phyloP scores from a whole-genome alignment of 2,113 vertebrate genomes.

The Phocoena sinus region DNA sequence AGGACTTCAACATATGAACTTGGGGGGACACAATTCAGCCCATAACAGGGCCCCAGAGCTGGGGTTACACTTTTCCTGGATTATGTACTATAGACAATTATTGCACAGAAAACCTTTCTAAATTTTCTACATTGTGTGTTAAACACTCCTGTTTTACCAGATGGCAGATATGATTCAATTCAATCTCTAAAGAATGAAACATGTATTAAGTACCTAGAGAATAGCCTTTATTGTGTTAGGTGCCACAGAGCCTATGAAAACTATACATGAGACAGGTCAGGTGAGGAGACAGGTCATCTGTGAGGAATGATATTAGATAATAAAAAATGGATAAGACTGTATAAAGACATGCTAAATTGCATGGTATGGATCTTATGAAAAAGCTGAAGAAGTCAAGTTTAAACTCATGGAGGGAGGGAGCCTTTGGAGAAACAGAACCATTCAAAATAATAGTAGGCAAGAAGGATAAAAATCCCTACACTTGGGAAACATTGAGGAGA shows the following conservation, averaged over 20 bases:
- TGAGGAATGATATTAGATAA: not conserved
- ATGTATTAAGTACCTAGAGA: not conserved
- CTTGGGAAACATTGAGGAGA: not conserved
- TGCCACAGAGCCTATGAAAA: not conserved
- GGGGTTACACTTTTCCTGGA: not conserved
- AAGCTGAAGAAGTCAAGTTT: not conserved
- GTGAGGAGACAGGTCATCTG: not conserved
- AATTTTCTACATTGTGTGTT: not conserved
- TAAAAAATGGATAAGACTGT: not conserved
- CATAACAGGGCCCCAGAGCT: not conserved
- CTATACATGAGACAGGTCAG: not conserved
- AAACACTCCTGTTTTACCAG: not conserved
- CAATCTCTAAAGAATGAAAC: not conserved
- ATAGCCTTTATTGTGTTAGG: not conserved
- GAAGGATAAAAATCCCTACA: not conserved
- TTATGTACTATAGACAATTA: not conserved
- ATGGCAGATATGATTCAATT: not conserved
- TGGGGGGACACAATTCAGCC: not conserved
- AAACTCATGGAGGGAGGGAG: not conserved
- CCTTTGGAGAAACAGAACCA: not conserved
- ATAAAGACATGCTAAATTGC: not conserved
- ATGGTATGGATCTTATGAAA: not conserved
- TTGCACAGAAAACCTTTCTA: not conserved
- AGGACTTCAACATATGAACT: not conserved
- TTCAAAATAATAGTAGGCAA: not conserved